Percentiles rank a stretch among this genome's conserved stretches.
Conservation (phyloP, 2,888 invertebrate genomes). For the Pristionchus japonicus region DNA sequence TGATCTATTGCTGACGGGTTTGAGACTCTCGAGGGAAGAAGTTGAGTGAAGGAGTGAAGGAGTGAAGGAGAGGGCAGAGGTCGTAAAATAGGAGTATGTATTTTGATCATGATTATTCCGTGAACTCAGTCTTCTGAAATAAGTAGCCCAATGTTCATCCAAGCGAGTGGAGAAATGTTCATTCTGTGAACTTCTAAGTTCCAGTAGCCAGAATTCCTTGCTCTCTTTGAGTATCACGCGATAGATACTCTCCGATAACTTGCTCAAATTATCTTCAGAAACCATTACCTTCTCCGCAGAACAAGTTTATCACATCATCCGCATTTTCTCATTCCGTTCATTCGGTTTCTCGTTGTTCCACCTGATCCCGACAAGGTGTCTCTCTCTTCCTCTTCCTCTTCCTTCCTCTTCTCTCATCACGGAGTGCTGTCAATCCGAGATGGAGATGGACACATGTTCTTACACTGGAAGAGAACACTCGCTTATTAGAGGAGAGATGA, state of each 20-base stretch:
- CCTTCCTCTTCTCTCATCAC: not conserved
- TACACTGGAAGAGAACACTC: conserved; percentile 14
- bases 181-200: too few species aligned
- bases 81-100: not conserved
- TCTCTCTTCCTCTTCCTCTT: not conserved
- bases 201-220: too few species aligned
- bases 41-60: not conserved
- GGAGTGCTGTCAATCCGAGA: conserved; percentile 9
- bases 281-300: too few species aligned
- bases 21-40: conserved; percentile 17
- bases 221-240: too few species aligned
- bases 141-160: not conserved
- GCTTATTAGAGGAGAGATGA: not conserved
- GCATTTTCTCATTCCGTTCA: not conserved
- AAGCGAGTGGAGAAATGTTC: not conserved
- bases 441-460: conserved; percentile 36
- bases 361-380: not conserved
- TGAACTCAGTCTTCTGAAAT: not conserved
- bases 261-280: too few species aligned
- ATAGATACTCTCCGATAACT: too few species aligned
- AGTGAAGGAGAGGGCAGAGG: not conserved
- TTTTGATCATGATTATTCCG: not conserved
- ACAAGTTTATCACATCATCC: not conserved
- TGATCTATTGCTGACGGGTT: conserved; percentile 34
- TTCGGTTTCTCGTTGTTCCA: not conserved